Evolutionary conservation across 92 coral and sea anemone genomes (phyloP), one percentile per base, ranked within the genome.

Genomic region (Chrysogorgia sp.): DNA sequence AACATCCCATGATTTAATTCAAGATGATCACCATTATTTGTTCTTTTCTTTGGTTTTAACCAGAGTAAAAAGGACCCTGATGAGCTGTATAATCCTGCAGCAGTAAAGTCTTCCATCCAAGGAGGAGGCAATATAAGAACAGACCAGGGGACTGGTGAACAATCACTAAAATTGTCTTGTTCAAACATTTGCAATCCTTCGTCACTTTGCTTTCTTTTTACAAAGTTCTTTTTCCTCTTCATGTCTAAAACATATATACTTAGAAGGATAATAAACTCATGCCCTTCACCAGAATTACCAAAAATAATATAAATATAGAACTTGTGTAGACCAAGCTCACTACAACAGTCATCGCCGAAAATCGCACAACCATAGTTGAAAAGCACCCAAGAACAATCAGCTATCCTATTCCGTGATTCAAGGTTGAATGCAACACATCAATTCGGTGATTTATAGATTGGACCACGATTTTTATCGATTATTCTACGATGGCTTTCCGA

Each of bases 51-150:
- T 49, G 77, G 55, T 24, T 48, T 40, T 41, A 71, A 31, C 43
- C 62, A 71, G n/a, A 71, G 77, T 29, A 71, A 33, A 32, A 23
- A 71, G 4, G 77, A 71, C 34, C 33, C 60, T 17, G 63, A 47
- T 28, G 77, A 71, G 6, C 59, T 19, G 26, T 71, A 71, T 34
- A 71, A 7, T 47, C 22, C 62, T 40, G 48, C 1, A 28, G 33
- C 22, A 29, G 3, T 25, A 15, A 71, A 71, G 10, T 71, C 45
- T 15, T 71, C 48, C 77, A 71, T 71, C 77, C 77, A 71, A 21
- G 45, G 26, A 20, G 77, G 63, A 9, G 77, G 49, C 43, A 40
- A 19, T 6, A 71, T 52, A 48, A 28, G 19, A 14, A 52, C 19
- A 8, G 77, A 71, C 77, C 77, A 71, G 4, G 77, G 37, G 47